phyloP scores from a whole-genome alignment of 2,888 invertebrate species.

The Orthosia gothica region DNA sequence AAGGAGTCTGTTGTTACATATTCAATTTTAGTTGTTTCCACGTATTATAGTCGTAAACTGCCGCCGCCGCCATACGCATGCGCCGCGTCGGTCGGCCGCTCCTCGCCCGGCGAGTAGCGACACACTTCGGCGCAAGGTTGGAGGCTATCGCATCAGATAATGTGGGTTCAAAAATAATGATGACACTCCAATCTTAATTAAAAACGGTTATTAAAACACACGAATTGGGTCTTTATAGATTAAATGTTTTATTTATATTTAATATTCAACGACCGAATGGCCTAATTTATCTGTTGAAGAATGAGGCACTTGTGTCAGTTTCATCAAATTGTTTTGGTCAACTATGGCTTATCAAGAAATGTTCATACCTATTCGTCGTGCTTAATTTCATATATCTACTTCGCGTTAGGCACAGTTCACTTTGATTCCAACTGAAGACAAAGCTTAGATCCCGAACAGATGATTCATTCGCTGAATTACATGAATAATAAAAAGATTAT shows the following conservation, averaged over 20 bases:
- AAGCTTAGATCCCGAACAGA: neutral
- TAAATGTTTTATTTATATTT: conserved; percentile 42
- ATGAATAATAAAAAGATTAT: conserved; percentile 5
- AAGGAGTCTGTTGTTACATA: neutral
- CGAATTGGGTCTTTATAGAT: conserved; percentile 56
- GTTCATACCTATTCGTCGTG: neutral
- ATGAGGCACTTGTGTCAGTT: neutral
- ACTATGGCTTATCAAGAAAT: neutral
- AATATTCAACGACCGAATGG: conserved; percentile 26
- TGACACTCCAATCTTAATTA: conserved; percentile 67
- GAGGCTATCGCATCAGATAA: conserved; percentile 81
- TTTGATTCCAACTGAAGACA: too few relatives aligned
- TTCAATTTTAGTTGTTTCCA: conserved; percentile 44
- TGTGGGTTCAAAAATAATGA: conserved; percentile 79
- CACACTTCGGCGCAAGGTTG: conserved; percentile 68
- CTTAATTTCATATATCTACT: neutral
- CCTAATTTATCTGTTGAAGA: conserved; percentile 21
- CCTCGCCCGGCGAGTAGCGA: conserved; percentile 42
- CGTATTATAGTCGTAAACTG: conserved; percentile 68
- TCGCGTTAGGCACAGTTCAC: neutral
- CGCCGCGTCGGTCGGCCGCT: neutral
- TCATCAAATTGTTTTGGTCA: conserved; percentile 7
- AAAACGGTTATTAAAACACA: conserved; percentile 45
- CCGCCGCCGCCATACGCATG: neutral
- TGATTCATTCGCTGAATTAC: conserved; percentile 5